Evolutionary conservation across 2,113 vertebrate genomes (phyloP).

Genomic region (Leucopsar rothschildi): DNA sequence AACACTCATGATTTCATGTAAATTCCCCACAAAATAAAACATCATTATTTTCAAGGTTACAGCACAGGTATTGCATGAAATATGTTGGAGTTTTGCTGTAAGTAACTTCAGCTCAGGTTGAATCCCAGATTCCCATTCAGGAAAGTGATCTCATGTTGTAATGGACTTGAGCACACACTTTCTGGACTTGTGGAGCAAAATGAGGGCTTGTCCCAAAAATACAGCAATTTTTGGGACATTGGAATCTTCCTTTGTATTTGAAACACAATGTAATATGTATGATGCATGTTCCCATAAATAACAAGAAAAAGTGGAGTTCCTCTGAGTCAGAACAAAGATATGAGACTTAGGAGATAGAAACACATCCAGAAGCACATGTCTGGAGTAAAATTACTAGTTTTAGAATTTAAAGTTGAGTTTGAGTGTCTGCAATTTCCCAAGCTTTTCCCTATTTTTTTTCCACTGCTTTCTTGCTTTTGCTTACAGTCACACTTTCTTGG

Average conservation of each 20-base stretch:
- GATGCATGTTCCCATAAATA: background rate
- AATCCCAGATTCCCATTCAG: background rate
- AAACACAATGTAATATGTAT: background rate
- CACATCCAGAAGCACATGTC: background rate
- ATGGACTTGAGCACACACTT: background rate
- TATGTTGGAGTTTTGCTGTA: background rate
- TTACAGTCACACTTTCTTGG: background rate
- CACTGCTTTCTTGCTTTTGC: background rate
- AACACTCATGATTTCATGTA: background rate
- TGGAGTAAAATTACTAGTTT: background rate
- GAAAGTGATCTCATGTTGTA: background rate
- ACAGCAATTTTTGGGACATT: background rate
- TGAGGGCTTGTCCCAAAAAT: background rate
- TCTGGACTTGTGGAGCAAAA: background rate
- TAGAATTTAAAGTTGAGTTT: background rate
- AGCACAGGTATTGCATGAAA: background rate
- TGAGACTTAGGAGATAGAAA: background rate
- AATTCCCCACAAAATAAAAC: background rate
- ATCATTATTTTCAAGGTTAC: background rate
- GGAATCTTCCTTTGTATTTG: background rate
- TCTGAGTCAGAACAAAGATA: background rate
- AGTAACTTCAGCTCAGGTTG: background rate
- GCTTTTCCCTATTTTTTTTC: background rate
- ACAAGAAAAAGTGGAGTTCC: background rate
- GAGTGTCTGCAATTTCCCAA: background rate